These are phyloP conservation scores for Lepidurus apus DNA, from an alignment of 1,140 invertebrate genomes.

Conservation along the genomic window DNA sequence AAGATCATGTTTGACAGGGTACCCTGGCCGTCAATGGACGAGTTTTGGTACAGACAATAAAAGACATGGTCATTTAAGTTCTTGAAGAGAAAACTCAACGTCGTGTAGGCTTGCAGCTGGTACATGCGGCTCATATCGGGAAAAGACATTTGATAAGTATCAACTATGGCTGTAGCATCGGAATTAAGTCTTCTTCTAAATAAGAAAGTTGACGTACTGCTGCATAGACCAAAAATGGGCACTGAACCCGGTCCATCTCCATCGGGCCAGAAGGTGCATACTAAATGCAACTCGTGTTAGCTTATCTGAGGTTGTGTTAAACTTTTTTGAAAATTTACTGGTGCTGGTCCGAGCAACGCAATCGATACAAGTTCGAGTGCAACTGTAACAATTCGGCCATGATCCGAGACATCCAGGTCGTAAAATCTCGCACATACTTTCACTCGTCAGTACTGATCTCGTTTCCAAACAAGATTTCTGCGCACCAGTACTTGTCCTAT, in stretches of 20 bases:
- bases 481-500: not conserved
- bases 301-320: not conserved
- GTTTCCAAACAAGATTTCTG: not conserved
- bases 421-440: not conserved
- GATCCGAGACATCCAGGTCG: not conserved
- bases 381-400: not conserved
- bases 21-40: not conserved
- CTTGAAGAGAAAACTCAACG: not conserved
- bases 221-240: not conserved
- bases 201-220: not conserved
- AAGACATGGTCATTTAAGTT: not conserved
- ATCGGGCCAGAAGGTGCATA: not conserved
- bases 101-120: not conserved
- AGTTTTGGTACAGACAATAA: not conserved
- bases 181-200: not conserved
- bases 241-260: not conserved
- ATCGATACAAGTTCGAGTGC: not conserved
- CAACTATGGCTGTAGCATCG: not conserved
- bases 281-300: not conserved
- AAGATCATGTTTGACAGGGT: not conserved
- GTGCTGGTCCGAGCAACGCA: not conserved
- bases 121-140: not conserved
- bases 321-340: not conserved
- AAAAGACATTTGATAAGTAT: not conserved
- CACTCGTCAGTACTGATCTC: not conserved